Base-by-base conservation (phyloP, 2,888 invertebrate genomes). In the Chymomyza fuscimana region DNA sequence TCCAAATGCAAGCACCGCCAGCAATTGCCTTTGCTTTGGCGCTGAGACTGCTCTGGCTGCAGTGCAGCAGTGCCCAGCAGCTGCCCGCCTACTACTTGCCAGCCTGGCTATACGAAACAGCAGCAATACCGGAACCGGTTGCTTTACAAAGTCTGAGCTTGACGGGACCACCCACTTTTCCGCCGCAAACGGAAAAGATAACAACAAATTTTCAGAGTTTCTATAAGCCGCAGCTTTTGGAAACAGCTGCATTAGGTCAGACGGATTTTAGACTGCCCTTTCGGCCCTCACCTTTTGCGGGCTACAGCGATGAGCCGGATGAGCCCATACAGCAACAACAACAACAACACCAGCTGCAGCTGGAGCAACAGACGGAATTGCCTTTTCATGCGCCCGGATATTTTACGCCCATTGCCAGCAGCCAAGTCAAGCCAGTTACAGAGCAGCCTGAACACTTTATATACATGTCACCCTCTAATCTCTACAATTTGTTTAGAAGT, bases 231-330 rank as follows among this genome's bases (percentile, higher is more conserved):
- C 32, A 32, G 32, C 32, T 32, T 32, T 54, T 65, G 19, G 61
- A 66, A 22, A 36, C 61, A 1, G 52, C 19, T 15, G 4, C 32
- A 3, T 4, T 77, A n/a, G 61, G 25, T 5, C 61, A 19, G n/a
- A 9, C 22, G 10, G 50, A 67, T 40, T 88, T 79, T 50, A 68
- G 51, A 36, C 69, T 83, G 54, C 88, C 89, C 29, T 88, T 88
- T 63, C 67, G 86, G n/a, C 84, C 89, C 9, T 88, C 88, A 4
- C 89, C 82, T 46, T 88, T 88, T 72, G 77, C 75, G 4, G 88
- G 88, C 46, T 88, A 86, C 56, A 80, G 72, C 29, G 71, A 74
- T 4, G 84, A 85, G 5, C 65, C 67, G 22, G 63, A 66, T 10
- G 56, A 61, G 16, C 9, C 61, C 7, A 22, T 46, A 29, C 69